Evolutionary conservation across 2,888 invertebrate genomes (phyloP), one percentile per base, ranked within the genome.

Genomic region (Spisula subtruncata): DNA sequence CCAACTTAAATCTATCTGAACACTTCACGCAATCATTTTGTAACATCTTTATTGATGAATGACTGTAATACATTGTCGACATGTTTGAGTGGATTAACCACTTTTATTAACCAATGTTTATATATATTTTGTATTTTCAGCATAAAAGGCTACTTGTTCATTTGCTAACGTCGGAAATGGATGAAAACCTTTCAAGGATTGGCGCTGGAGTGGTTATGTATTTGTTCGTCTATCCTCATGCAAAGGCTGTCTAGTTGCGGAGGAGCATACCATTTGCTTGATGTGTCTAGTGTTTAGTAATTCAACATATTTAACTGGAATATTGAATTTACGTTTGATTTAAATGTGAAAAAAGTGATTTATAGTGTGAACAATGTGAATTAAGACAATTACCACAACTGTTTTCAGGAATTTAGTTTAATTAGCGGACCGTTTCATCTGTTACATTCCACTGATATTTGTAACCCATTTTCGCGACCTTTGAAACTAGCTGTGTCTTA

Each of bases 401-500:
- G 35, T 32, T 75, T 75, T 75, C 75, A 75, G 75, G 75, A 18
- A 75, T 75, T 75, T 32, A 75, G 12, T 75, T 35, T n/a, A 32
- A 14, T 16, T 35, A 75, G 32, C 5, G 18, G 32, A 75, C 5
- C 75, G 32, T 75, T 75, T 25, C 8, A 10, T 48, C 14, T 86
- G 29, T 46, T 46, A 81, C 81, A 86, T 81, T 81, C 81, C 86
- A 81, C 46, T 66, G 86, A 80, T 75, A 25, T 48, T 84, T 75
- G 46, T 41, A 84, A 84, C 71, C 84, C 35, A 46, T 71, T 51
- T 83, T 81, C 48, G 51, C 81, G 81, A 46, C 48, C 35, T 5
- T 20, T 81, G 81, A 81, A 81, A 25, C n/a, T 14, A 14, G 12
- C 46, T 41, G 25, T 46, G 81, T 81, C 29, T 35, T 6, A 46